Percentiles rank a stretch among this genome's conserved stretches.
These are phyloP conservation scores for Andrena haemorrhoa DNA, from an alignment of 2,888 invertebrate species.

Conservation along the genomic window DNA sequence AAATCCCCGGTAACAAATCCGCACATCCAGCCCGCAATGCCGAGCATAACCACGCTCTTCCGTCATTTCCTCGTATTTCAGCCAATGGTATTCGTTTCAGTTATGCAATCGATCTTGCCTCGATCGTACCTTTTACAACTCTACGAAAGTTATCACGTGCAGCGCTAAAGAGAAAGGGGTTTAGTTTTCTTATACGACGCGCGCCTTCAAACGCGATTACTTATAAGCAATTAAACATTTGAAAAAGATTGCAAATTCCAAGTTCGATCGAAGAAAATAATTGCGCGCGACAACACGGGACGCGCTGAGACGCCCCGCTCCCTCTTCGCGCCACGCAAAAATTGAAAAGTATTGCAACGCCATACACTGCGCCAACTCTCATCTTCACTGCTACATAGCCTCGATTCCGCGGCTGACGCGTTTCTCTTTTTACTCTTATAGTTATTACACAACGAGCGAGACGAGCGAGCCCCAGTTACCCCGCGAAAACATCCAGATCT, in stretches of 20 bases:
- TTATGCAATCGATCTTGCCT: neutral
- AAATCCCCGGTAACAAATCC: conserved; percentile 47
- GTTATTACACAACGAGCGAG: conserved; percentile 13
- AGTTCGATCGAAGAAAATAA: neutral
- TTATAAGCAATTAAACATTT: neutral
- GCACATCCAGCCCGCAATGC: conserved; percentile 51
- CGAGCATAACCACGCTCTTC: conserved; percentile 17
- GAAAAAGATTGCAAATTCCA: neutral
- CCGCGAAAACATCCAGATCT: conserved; percentile 9
- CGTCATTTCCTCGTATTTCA: conserved; percentile 36
- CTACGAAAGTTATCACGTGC: neutral
- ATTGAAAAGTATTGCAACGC: neutral
- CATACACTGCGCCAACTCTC: neutral
- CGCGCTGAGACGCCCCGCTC: neutral
- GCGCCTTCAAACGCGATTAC: too few relatives aligned
- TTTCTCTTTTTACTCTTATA: conserved; percentile 1
- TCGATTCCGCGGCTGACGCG: conserved; percentile 2
- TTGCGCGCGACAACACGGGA: neutral
- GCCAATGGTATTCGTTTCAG: conserved; percentile 5
- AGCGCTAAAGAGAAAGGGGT: too few relatives aligned
- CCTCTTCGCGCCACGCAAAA: neutral
- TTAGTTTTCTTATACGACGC: too few relatives aligned
- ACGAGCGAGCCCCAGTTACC: neutral
- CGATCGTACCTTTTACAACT: neutral
- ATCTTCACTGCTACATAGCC: conserved; percentile 10